Base-by-base conservation (phyloP, 2,113 vertebrate genomes). In the Calonectris borealis region DNA sequence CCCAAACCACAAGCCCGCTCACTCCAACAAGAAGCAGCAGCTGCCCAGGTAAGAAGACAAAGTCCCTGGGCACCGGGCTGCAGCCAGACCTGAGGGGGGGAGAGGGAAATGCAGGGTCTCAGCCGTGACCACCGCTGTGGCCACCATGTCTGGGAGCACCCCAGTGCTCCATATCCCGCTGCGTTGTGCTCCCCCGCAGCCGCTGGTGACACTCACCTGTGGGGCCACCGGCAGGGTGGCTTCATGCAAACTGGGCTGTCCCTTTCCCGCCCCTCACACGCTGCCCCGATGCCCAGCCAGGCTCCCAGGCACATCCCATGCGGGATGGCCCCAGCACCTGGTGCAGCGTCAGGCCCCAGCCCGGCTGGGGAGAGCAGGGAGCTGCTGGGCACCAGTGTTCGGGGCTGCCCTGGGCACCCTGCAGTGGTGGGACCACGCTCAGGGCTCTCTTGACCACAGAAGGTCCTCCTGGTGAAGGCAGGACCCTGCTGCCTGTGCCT, bases 31-130 rank as follows among this genome's bases (percentile, higher is more conserved):
- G 95, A 98, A 98, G 96, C 94, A 95, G 95, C 98, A 98, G 98
- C 98, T 97, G 97, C 97, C 97, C 98, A 99, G 99, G 99, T 99
- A 99, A 99, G 99, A 96, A 60, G 82, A 83, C 55, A 48, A 78
- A 91, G 90, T 69, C 61, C 71, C 72, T 4, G 31, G 93, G 54
- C 73, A 89, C 57, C 7, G 68, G 91, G 75, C 73, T 90, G 75
- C 92, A 88, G 88, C 65, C 40, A 4, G 64, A 60, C 88, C 70
- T 5, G 32, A 81, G 79, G 93, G 3, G 21, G 86, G 90, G 84
- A 78, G 88, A 91, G 92, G 90, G 86, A 88, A 77, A 32, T 0
- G 49, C 54, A 58, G 88, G 96, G 83, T 68, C 51, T 65, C 42
- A 62, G 52, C 54, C 0, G 2, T 52, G 88, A 46, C 70, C 82